A percentile compares a stretch with the other conserved stretches of the same genome.
These are phyloP conservation scores for Aporophyla nigra DNA, from an alignment of 2,888 invertebrate species.

Conservation along the genomic window DNA sequence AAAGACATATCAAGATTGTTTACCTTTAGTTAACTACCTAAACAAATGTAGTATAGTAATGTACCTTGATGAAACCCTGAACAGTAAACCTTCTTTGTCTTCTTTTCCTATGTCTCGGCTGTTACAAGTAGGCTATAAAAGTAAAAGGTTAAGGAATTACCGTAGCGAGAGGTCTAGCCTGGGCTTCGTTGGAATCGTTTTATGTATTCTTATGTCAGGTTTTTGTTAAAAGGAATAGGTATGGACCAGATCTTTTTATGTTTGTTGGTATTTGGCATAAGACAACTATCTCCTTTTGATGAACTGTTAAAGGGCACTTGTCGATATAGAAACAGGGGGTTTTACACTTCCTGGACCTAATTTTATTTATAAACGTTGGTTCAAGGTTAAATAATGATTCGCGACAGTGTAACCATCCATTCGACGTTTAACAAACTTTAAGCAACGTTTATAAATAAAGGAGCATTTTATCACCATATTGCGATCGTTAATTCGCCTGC, in stretches of 20 bases:
- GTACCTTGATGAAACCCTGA: background rate
- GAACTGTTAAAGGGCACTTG: slow-evolving; percentile 11
- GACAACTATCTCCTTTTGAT: slow-evolving; percentile 40
- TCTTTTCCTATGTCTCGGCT: background rate
- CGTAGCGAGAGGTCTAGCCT: slow-evolving; percentile 34
- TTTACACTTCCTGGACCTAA: background rate
- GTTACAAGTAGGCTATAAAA: slow-evolving; percentile 35
- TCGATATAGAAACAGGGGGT: background rate
- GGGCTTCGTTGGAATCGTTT: slow-evolving; percentile 24
- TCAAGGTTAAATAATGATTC: too few relatives aligned
- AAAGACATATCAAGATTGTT: too few relatives aligned
- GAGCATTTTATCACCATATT: too few relatives aligned
- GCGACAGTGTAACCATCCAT: too few relatives aligned
- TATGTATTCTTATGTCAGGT: slow-evolving; percentile 2
- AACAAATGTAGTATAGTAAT: too few relatives aligned
- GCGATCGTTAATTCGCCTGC: too few relatives aligned
- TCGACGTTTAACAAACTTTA: too few relatives aligned
- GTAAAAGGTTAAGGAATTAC: slow-evolving; percentile 59
- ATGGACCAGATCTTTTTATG: background rate
- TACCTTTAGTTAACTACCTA: too few relatives aligned
- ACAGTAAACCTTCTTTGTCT: slow-evolving; percentile 25
- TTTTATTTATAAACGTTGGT: too few relatives aligned
- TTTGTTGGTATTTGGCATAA: background rate
- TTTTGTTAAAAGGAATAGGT: slow-evolving; percentile 9
- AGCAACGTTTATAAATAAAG: too few relatives aligned